Conservation (phyloP, 1,140 invertebrate species). For the Lucilia cuprina region DNA sequence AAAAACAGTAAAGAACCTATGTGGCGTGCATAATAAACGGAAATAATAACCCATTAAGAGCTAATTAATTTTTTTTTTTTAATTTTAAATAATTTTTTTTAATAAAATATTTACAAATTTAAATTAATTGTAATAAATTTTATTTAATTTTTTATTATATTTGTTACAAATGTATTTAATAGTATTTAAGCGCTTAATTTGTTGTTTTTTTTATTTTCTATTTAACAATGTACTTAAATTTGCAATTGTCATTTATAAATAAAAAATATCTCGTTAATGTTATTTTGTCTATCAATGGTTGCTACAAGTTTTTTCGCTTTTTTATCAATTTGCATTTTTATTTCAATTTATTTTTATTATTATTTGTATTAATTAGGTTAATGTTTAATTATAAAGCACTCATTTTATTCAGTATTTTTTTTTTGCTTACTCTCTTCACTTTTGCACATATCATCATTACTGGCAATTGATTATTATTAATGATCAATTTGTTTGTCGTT, state of each 20-base stretch:
- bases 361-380: neutral
- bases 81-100: too few relatives aligned
- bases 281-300: neutral
- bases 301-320: neutral
- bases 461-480: neutral
- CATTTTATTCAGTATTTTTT: neutral
- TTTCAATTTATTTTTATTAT: neutral
- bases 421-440: neutral
- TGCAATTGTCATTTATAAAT: neutral
- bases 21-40: neutral
- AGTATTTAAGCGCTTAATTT: too few relatives aligned
- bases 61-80: too few relatives aligned
- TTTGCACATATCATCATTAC: neutral
- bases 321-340: neutral
- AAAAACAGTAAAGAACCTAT: neutral
- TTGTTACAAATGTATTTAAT: too few relatives aligned
- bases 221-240: neutral
- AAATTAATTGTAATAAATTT: too few relatives aligned
- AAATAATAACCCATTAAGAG: neutral
- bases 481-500: neutral
- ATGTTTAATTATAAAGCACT: neutral
- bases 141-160: too few relatives aligned
- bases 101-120: too few relatives aligned
- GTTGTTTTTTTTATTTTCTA: too few relatives aligned
- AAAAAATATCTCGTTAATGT: neutral